Evolutionary conservation across 1,140 invertebrate genomes (phyloP).

Genomic region (Nebria ingens): DNA sequence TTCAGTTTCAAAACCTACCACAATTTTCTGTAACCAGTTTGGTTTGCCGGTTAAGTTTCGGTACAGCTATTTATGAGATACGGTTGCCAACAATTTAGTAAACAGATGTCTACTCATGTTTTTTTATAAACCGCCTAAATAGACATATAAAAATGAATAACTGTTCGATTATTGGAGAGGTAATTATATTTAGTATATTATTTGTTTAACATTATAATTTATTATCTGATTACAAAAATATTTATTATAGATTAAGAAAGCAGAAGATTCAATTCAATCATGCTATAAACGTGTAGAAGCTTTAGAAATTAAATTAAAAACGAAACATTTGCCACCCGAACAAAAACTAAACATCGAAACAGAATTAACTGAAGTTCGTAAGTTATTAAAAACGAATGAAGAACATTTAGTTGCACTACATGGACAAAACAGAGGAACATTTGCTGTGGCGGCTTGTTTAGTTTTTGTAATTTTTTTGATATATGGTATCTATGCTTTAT

Average conservation of each 20-base stretch:
- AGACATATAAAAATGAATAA: not conserved
- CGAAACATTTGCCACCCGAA: conserved; percentile 15
- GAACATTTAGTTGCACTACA: conserved; percentile 15
- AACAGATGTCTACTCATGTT: too few species aligned
- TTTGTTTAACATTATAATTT: not conserved
- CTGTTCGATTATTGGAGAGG: conserved; percentile 15
- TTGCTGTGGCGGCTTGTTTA: conserved; percentile 16
- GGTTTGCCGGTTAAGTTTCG: too few species aligned
- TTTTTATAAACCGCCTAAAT: too few species aligned
- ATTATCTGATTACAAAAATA: conserved; percentile 4
- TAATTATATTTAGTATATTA: not conserved
- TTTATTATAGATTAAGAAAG: conserved; percentile 28
- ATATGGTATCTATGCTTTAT: conserved; percentile 21
- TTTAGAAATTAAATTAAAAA: conserved; percentile 30
- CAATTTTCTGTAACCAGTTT: too few species aligned
- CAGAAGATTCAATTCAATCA: conserved; percentile 31
- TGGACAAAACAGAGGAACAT: conserved; percentile 18
- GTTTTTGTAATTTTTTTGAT: conserved; percentile 20
- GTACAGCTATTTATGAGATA: too few species aligned
- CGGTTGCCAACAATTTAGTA: too few species aligned
- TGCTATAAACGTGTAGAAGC: conserved; percentile 27
- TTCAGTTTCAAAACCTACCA: too few species aligned
- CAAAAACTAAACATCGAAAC: conserved; percentile 14
- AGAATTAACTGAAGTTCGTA: conserved; percentile 19
- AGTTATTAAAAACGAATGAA: conserved; percentile 17